These are phyloP conservation scores for Hydrozoanthus tunicans DNA, from an alignment of 64 coral and sea anemone species.

Conservation along the genomic window DNA sequence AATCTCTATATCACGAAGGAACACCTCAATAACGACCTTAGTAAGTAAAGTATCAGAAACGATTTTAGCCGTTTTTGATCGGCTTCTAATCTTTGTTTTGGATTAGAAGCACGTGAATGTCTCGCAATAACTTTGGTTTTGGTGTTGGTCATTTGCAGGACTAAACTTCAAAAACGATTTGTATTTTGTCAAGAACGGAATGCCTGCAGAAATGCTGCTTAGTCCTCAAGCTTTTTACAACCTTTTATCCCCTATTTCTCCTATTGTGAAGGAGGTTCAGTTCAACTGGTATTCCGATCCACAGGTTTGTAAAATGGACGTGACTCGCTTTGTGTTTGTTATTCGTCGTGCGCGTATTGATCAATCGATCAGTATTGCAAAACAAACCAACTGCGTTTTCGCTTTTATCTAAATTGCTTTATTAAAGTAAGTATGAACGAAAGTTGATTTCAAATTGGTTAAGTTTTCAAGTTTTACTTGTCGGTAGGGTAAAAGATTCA, in stretches of 20 bases:
- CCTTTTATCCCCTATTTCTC: constrained; percentile 43
- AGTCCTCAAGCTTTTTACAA: constrained; percentile 48
- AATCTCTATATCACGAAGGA: constrained; percentile 59
- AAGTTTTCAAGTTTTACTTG: not conserved
- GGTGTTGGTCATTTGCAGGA: constrained; percentile 36
- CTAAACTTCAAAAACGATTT: constrained; percentile 17
- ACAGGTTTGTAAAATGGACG: constrained; percentile 40
- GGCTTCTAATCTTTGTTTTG: constrained; percentile 54
- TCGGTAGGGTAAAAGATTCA: not conserved
- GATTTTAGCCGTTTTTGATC: constrained; percentile 12
- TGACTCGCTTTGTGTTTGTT: constrained; percentile 10
- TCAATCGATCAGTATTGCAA: not conserved
- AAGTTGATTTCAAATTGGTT: too few species aligned
- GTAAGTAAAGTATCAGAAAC: constrained; percentile 22
- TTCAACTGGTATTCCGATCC: constrained; percentile 41
- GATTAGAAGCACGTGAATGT: constrained; percentile 28
- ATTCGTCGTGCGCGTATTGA: not conserved
- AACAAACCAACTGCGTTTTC: not conserved
- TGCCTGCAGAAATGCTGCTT: not conserved
- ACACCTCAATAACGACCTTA: constrained; percentile 44
- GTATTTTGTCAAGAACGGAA: constrained; percentile 12
- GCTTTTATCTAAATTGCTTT: not conserved
- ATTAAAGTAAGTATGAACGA: too few species aligned
- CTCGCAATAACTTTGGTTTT: not conserved
- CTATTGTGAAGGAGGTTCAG: not conserved